A percentile compares a stretch with the other conserved stretches of the same genome.
phyloP scores from a whole-genome alignment of 2,888 invertebrate genomes.

The Azorinus chamasolen region DNA sequence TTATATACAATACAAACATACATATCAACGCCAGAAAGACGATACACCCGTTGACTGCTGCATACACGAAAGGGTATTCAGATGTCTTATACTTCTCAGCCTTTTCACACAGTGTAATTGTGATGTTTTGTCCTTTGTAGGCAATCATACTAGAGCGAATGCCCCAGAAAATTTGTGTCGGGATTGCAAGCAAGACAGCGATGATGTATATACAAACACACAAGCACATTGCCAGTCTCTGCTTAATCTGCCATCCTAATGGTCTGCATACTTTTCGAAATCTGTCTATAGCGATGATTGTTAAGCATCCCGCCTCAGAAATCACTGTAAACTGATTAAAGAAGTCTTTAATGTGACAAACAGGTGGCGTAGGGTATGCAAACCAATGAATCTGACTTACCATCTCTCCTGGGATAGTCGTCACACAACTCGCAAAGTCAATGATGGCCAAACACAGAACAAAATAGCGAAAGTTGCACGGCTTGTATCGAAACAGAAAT shows the following conservation, averaged over 20 bases:
- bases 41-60: background rate
- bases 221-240: slow-evolving; percentile 17
- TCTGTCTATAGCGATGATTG: slow-evolving; percentile 39
- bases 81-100: slow-evolving; percentile 19
- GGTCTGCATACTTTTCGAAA: slow-evolving; percentile 42
- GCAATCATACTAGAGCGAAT: background rate
- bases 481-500: slow-evolving; percentile 32
- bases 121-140: slow-evolving; percentile 15
- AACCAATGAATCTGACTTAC: slow-evolving; percentile 34
- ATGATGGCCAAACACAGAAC: slow-evolving; percentile 37
- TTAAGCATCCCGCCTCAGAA: slow-evolving; percentile 28
- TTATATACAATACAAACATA: slow-evolving; percentile 34
- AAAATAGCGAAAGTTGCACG: slow-evolving; percentile 40
- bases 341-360: slow-evolving; percentile 40
- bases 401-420: slow-evolving; percentile 51
- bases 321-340: slow-evolving; percentile 36
- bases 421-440: slow-evolving; percentile 33
- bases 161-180: slow-evolving; percentile 35
- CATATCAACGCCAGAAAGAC: background rate
- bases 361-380: slow-evolving; percentile 14
- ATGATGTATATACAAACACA: slow-evolving; percentile 12
- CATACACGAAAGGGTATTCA: slow-evolving; percentile 21
- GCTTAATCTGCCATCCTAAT: slow-evolving; percentile 36
- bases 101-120: slow-evolving; percentile 39
- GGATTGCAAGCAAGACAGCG: slow-evolving; percentile 24